Evolutionary conservation across 2,888 invertebrate genomes (phyloP), one percentile per base, ranked within the genome.

Genomic region (Zygogramma bicolorata): DNA sequence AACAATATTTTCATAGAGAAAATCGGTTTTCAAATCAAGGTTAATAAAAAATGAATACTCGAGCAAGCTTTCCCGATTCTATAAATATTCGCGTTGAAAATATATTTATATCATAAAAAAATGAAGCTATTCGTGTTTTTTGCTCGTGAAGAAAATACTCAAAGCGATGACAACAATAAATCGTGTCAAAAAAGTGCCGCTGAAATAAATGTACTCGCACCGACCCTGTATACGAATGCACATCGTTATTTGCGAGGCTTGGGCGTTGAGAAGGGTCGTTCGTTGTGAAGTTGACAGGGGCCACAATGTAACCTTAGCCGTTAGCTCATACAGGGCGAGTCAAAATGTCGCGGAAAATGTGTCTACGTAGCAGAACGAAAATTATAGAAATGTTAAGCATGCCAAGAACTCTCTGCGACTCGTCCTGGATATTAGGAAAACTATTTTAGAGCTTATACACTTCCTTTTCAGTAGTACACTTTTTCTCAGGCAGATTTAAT

Each of bases 171-270:
- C n/a, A n/a, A n/a, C n/a, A n/a, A n/a, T n/a, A n/a, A n/a, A n/a
- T n/a, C n/a, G n/a, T n/a, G n/a, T n/a, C n/a, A n/a, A n/a, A n/a
- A n/a, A n/a, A n/a, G n/a, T n/a, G n/a, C n/a, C n/a, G n/a, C n/a
- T n/a, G n/a, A 38, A n/a, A 38, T 38, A 38, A 10, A 13, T 38
- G 3, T 34, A 61, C 60, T 20, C 31, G 61, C 65, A 68, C 61
- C 77, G 80, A 79, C 49, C 80, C 25, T 46, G 29, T 20, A 63
- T 42, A 42, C 13, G 25, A 22, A 42, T 60, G 71, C 71, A 66
- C 69, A 58, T 42, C 61, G 69, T 69, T 66, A 69, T 65, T 69
- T 69, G 63, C 62, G 46, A 69, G 40, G 42, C 46, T 62, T 62
- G 25, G 66, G 73, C 69, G 66, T 69, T 66, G 57, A 69, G 31